Conservation (phyloP, 2,113 vertebrate genomes). For the Oreochromis tanganicae region DNA sequence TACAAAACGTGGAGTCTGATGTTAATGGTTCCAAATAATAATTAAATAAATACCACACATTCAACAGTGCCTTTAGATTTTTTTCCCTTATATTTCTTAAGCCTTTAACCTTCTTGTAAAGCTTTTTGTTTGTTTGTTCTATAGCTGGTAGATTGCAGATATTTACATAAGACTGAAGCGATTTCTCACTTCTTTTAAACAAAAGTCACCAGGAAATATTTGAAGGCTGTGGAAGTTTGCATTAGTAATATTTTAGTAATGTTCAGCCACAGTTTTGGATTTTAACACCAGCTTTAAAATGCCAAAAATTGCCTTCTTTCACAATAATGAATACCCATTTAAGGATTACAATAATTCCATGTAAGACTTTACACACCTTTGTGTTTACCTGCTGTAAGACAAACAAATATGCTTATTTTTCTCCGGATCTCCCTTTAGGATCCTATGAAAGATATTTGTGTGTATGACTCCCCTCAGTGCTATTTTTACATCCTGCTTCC, state of each 20-base stretch:
- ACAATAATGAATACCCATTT: background rate
- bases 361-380: background rate
- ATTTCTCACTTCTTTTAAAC: background rate
- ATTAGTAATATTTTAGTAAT: background rate
- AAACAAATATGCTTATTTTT: background rate
- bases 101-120: background rate
- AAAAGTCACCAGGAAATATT: background rate
- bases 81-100: background rate
- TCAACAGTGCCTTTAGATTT: background rate
- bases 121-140: background rate
- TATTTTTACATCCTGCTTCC: background rate
- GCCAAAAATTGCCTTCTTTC: background rate
- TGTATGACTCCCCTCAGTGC: constrained; percentile 29
- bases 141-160: background rate
- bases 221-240: background rate
- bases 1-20: background rate
- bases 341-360: background rate
- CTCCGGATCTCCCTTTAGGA: background rate
- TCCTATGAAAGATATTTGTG: background rate
- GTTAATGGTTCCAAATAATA: background rate
- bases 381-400: constrained; percentile 11
- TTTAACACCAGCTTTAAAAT: background rate
- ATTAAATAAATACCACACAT: background rate
- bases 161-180: background rate
- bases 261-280: background rate